A percentile compares a stretch with the other conserved stretches of the same genome.
phyloP scores from a whole-genome alignment of 2,113 vertebrate genomes.

The Corapipo altera region DNA sequence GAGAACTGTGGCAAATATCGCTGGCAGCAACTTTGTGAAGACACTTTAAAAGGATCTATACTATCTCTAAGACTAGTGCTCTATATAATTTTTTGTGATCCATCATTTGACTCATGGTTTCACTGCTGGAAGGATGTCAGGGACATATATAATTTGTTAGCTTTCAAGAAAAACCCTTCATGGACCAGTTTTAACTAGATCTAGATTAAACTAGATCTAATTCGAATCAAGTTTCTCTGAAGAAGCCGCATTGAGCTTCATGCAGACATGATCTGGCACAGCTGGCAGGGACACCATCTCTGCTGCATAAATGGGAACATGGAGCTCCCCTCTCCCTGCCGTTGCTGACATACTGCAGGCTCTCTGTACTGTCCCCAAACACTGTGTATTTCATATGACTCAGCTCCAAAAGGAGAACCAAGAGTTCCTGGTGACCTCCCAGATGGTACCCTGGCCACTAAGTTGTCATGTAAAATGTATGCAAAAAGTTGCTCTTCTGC shows the following conservation, averaged over 20 bases:
- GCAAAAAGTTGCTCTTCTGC: not conserved
- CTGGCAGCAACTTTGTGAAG: not conserved
- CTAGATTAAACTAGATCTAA: not conserved
- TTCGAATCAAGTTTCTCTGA: not conserved
- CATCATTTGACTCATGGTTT: not conserved
- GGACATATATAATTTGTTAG: not conserved
- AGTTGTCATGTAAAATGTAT: not conserved
- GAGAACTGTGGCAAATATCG: not conserved
- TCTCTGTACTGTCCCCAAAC: not conserved
- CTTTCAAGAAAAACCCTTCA: not conserved
- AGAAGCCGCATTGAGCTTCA: not conserved
- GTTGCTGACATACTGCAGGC: fast-evolving
- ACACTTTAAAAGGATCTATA: not conserved
- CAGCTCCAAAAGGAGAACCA: not conserved
- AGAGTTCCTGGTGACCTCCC: not conserved
- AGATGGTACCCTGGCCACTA: not conserved
- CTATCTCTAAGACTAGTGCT: not conserved
- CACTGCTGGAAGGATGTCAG: not conserved
- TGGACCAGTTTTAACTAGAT: not conserved
- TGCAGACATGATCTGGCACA: not conserved
- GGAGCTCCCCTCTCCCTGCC: not conserved
- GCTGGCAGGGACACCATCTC: too few species aligned
- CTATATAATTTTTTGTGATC: not conserved
- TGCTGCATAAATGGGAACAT: not conserved
- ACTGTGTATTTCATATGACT: not conserved